phyloP scores from a whole-genome alignment of 2,888 invertebrate genomes.

The Crematogaster levior region DNA sequence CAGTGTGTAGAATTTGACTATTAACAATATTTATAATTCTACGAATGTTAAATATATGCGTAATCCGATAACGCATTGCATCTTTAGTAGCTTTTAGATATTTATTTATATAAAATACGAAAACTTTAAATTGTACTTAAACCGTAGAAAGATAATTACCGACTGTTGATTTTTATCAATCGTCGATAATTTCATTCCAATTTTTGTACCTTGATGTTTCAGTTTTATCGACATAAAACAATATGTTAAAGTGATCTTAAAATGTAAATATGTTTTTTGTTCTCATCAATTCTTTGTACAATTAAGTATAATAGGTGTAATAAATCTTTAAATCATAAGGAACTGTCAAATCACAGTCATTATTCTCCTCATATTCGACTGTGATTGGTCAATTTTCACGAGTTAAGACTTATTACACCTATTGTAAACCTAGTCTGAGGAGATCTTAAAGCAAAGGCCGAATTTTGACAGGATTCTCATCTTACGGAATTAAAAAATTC shows the following conservation, averaged over 20 bases:
- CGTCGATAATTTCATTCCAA: slow-evolving; percentile 12
- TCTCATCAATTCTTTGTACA: background rate
- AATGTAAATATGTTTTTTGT: background rate
- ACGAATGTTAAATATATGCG: background rate
- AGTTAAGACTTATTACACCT: too few species aligned
- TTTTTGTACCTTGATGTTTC: background rate
- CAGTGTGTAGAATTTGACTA: background rate
- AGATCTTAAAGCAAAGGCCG: too few species aligned
- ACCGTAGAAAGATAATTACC: slow-evolving; percentile 17
- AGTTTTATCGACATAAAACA: background rate
- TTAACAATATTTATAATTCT: background rate
- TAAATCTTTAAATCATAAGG: too few species aligned
- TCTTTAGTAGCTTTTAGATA: background rate
- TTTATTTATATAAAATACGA: background rate
- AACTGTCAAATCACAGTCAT: too few species aligned
- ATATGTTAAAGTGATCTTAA: background rate
- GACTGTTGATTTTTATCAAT: background rate
- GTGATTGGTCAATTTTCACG: too few species aligned
- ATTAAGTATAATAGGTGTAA: too few species aligned
- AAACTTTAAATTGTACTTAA: background rate
- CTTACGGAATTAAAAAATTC: too few species aligned
- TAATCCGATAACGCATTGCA: background rate
- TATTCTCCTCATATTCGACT: too few species aligned
- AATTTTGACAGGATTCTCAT: too few species aligned
- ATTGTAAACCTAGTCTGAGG: too few species aligned